Evolutionary conservation across 2,113 vertebrate genomes (phyloP).

Genomic region (Vanacampus margaritifer): DNA sequence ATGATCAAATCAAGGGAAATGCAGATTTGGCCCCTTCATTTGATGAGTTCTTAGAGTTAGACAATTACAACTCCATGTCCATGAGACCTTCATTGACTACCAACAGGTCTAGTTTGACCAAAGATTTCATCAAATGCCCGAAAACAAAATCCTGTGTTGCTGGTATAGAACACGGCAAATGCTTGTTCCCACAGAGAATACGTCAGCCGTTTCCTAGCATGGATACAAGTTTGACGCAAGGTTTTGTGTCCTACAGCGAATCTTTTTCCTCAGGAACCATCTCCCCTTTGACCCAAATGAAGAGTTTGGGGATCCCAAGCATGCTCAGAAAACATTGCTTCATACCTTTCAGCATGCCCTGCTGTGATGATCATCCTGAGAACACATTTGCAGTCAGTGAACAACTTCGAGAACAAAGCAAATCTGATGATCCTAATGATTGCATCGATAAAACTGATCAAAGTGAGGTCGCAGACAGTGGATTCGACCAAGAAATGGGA

Average conservation of each 20-base stretch:
- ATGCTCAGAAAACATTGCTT: slow-evolving; percentile 7
- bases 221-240: slow-evolving; percentile 20
- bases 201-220: slow-evolving; percentile 74
- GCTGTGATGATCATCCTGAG: slow-evolving; percentile 46
- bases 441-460: slow-evolving; percentile 43
- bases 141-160: slow-evolving; percentile 43
- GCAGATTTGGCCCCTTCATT: too few species aligned
- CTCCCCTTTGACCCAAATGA: slow-evolving; percentile 61
- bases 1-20: slow-evolving; percentile 18
- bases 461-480: slow-evolving; percentile 54
- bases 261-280: slow-evolving; percentile 66
- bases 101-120: slow-evolving; percentile 58
- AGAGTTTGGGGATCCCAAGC: slow-evolving; percentile 42
- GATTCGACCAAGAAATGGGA: slow-evolving; percentile 58
- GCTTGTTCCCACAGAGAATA: slow-evolving; percentile 50
- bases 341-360: slow-evolving; percentile 38
- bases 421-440: background rate
- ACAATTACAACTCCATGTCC: slow-evolving; percentile 32
- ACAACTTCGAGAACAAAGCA: slow-evolving; percentile 8
- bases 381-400: slow-evolving; percentile 37
- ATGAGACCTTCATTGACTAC: slow-evolving; percentile 36
- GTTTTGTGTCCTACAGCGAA: slow-evolving; percentile 45
- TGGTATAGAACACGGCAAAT: slow-evolving; percentile 49
- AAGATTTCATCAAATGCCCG: slow-evolving; percentile 53
- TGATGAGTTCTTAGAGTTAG: slow-evolving; percentile 40